Evolutionary conservation across 30 jellyfish, hydroid and myxozoan species (phyloP).

Genomic region (Aurelia aurita): DNA sequence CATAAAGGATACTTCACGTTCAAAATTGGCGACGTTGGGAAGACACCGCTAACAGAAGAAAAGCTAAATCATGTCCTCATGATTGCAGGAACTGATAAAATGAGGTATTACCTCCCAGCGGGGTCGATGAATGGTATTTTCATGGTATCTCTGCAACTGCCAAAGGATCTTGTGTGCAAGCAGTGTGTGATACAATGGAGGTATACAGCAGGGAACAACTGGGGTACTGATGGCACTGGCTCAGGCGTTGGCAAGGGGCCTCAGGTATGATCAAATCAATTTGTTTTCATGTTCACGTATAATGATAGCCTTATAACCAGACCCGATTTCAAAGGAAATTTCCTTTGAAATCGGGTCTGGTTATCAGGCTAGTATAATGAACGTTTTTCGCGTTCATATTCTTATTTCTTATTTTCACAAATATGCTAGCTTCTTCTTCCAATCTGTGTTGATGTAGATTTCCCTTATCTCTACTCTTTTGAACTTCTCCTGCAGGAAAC

Average conservation of each 20-base stretch:
- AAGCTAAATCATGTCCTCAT: slow-evolving; percentile 18
- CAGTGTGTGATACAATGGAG: slow-evolving; percentile 66
- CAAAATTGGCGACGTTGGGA: slow-evolving; percentile 36
- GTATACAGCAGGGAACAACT: slow-evolving; percentile 62
- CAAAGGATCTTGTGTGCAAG: slow-evolving; percentile 23
- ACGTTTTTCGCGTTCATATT: no score
- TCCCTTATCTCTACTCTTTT: no score
- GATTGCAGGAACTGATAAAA: slow-evolving; percentile 22
- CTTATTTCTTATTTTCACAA: no score
- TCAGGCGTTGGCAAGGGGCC: slow-evolving; percentile 61
- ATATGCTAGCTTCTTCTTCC: no score
- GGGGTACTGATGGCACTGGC: slow-evolving; percentile 57
- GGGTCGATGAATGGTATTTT: slow-evolving; percentile 35
- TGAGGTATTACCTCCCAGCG: slow-evolving; percentile 19
- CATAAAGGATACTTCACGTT: slow-evolving; percentile 60
- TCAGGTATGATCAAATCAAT: background rate
- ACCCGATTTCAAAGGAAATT: no score
- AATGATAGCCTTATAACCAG: no score
- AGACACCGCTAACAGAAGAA: slow-evolving; percentile 44
- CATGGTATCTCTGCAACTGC: slow-evolving; percentile 33
- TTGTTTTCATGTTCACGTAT: background rate
- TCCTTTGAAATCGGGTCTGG: no score
- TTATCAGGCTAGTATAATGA: no score
- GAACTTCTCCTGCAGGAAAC: no score
- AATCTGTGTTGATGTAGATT: no score